Conservation (phyloP, 2,888 invertebrate species). For the Urechis unicinctus region DNA sequence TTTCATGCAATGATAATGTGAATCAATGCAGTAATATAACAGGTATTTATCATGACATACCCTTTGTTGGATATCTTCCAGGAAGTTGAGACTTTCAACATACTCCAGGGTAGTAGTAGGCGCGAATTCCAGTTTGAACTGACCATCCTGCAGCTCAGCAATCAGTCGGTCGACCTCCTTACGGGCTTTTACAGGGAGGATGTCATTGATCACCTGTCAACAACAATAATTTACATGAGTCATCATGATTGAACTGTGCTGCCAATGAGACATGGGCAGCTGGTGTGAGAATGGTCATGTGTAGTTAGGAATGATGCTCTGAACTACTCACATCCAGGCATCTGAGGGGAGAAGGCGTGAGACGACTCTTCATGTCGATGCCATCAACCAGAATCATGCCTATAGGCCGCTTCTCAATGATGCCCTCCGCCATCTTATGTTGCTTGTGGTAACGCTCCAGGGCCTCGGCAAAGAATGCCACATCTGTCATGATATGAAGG, state of each 20-base stretch:
- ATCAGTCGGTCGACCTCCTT: constrained; percentile 50
- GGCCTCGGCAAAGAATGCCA: constrained; percentile 61
- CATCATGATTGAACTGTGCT: background rate
- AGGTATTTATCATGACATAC: constrained; percentile 3
- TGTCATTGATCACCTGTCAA: constrained; percentile 40
- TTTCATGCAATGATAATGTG: no score
- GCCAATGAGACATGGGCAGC: no score
- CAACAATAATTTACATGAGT: no score
- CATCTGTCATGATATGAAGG: constrained; percentile 44
- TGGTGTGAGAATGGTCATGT: no score
- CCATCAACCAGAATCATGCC: constrained; percentile 70
- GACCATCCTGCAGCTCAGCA: constrained; percentile 62
- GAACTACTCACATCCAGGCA: constrained; percentile 63
- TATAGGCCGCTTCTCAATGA: constrained; percentile 63
- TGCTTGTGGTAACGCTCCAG: constrained; percentile 67
- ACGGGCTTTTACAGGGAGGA: constrained; percentile 44
- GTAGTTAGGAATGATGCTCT: no score
- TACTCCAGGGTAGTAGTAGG: constrained; percentile 68
- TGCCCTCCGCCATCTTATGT: constrained; percentile 62
- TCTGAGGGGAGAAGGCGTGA: constrained; percentile 66
- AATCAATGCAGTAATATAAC: no score
- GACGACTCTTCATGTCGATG: constrained; percentile 64
- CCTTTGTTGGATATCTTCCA: constrained; percentile 60
- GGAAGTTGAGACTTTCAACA: constrained; percentile 65
- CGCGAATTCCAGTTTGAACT: constrained; percentile 60